Evolutionary conservation across 2,113 vertebrate genomes (phyloP).

Genomic region (Serilophus lunatus): DNA sequence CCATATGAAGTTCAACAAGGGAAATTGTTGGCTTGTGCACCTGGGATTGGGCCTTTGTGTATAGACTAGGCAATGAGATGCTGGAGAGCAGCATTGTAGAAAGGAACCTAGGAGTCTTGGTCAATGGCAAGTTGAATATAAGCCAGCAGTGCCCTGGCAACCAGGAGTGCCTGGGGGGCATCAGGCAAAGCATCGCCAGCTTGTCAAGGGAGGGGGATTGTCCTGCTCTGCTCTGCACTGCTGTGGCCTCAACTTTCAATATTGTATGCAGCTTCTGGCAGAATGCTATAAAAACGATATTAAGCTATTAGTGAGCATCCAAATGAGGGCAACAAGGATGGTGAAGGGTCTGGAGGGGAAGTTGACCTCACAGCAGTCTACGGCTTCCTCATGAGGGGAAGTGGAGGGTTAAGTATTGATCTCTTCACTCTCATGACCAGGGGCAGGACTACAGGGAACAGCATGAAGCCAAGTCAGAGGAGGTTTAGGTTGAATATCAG

Average conservation of each 20-base stretch:
- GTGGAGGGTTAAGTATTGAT: neutral
- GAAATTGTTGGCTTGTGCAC: neutral
- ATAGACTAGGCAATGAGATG: neutral
- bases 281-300: neutral
- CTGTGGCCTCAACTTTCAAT: rapidly evolving
- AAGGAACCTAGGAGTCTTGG: neutral
- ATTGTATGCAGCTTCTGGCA: neutral
- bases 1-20: neutral
- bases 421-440: neutral
- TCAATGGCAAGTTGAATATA: rapidly evolving
- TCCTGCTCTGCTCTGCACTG: rapidly evolving
- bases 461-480: neutral
- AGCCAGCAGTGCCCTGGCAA: neutral
- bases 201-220: rapidly evolving
- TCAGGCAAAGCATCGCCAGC: rapidly evolving
- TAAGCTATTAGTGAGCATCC: neutral
- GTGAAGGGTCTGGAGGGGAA: neutral
- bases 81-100: neutral
- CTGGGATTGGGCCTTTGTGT: neutral
- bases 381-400: neutral
- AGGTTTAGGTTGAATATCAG: neutral
- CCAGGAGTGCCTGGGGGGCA: neutral
- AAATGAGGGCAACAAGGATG: neutral
- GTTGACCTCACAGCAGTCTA: rapidly evolving
- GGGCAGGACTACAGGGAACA: neutral